Percentiles rank a stretch among this genome's conserved stretches.
Conservation (phyloP, 1,140 invertebrate genomes). For the Pogonomyrmex barbatus region DNA sequence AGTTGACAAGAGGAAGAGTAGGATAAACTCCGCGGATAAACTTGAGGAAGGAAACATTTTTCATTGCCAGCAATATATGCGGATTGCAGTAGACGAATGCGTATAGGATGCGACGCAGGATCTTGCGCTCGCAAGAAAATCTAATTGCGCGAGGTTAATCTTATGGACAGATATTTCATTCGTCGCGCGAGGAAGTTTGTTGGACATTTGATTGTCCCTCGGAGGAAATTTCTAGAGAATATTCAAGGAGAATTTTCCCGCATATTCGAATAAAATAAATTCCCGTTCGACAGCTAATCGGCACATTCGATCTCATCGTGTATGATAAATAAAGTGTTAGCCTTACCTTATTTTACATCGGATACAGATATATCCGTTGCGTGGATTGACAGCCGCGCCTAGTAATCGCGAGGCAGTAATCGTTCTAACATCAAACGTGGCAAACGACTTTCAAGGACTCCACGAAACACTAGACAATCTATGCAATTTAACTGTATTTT, state of each 20-base stretch:
- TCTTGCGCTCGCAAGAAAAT: neutral
- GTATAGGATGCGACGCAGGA: neutral
- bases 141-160: neutral
- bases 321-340: neutral
- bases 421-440: neutral
- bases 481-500: slow-evolving; percentile 3
- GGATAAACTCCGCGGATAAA: neutral
- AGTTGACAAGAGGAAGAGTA: neutral
- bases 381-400: neutral
- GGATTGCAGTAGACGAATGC: neutral
- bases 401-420: neutral
- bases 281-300: neutral
- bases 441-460: neutral
- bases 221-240: neutral
- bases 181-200: neutral
- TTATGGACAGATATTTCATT: neutral
- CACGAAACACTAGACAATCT: neutral
- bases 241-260: neutral
- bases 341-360: neutral
- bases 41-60: neutral
- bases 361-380: neutral
- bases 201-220: neutral
- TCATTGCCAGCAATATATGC: neutral
- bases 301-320: neutral
- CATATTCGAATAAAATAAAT: neutral